These are phyloP conservation scores for Trachymyrmex cornetzi DNA, from an alignment of 1,140 invertebrate species.

Conservation along the genomic window DNA sequence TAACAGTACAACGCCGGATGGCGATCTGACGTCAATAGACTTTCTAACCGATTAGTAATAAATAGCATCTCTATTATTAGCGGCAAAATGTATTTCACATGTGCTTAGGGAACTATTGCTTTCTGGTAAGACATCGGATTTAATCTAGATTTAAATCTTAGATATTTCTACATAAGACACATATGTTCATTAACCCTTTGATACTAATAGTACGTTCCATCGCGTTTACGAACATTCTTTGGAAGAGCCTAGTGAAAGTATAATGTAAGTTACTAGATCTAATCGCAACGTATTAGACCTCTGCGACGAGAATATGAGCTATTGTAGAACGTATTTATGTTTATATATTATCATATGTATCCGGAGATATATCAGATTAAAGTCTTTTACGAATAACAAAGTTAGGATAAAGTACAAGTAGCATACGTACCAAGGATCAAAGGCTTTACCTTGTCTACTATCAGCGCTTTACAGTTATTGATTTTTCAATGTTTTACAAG, in stretches of 20 bases:
- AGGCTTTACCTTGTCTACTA: slow-evolving; percentile 29
- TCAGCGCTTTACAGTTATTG: slow-evolving; percentile 23
- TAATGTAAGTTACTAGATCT: background rate
- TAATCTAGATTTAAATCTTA: slow-evolving; percentile 58
- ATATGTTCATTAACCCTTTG: slow-evolving; percentile 41
- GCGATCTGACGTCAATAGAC: slow-evolving; percentile 61
- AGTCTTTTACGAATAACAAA: background rate
- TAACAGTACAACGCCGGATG: slow-evolving; percentile 59
- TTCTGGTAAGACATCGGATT: slow-evolving; percentile 58
- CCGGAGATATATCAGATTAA: background rate
- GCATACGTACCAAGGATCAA: slow-evolving; percentile 40
- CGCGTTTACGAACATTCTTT: slow-evolving; percentile 36
- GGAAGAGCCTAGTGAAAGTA: slow-evolving; percentile 26
- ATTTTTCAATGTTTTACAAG: slow-evolving; percentile 26
- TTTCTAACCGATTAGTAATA: slow-evolving; percentile 52
- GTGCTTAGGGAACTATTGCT: slow-evolving; percentile 54
- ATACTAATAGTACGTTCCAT: slow-evolving; percentile 48
- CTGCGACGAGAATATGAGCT: background rate
- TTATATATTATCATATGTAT: background rate
- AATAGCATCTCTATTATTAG: slow-evolving; percentile 50
- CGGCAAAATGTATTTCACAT: slow-evolving; percentile 36
- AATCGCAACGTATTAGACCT: slow-evolving; percentile 1
- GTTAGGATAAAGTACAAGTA: background rate
- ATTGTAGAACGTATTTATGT: background rate
- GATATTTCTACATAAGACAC: slow-evolving; percentile 48